phyloP scores from a whole-genome alignment of 2,113 vertebrate genomes.

The Perca schrenkii region DNA sequence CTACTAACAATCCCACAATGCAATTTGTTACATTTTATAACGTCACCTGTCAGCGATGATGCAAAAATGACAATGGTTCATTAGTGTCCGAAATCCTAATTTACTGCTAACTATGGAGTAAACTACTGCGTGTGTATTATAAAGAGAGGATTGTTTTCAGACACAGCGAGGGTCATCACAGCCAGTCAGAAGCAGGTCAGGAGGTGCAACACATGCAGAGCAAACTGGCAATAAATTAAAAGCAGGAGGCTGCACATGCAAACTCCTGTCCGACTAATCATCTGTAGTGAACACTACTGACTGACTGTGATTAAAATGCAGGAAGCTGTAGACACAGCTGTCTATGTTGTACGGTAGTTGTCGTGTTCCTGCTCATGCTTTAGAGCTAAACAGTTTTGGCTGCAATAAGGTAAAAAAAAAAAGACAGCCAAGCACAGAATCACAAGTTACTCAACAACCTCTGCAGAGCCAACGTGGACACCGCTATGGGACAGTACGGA shows the following conservation, averaged over 20 bases:
- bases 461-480: conserved; percentile 12
- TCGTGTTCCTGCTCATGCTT: neutral
- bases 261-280: conserved; percentile 32
- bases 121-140: neutral
- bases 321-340: neutral
- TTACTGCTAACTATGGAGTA: neutral
- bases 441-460: neutral
- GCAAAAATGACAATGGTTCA: neutral
- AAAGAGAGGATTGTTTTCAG: conserved; percentile 15
- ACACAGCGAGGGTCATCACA: conserved; percentile 21
- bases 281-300: neutral
- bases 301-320: conserved; percentile 29
- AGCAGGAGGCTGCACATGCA: conserved; percentile 39
- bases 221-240: conserved; percentile 36
- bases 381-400: neutral
- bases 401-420: conserved; percentile 10
- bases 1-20: neutral
- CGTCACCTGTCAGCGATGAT: neutral
- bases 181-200: conserved; percentile 52
- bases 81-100: neutral
- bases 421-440: conserved; percentile 22
- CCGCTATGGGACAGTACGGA: neutral
- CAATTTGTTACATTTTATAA: neutral
- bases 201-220: conserved; percentile 53
- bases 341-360: neutral